Evolutionary conservation across 2,888 invertebrate species (phyloP), one percentile per base, ranked within the genome.

Genomic region (Helobdella robusta): DNA sequence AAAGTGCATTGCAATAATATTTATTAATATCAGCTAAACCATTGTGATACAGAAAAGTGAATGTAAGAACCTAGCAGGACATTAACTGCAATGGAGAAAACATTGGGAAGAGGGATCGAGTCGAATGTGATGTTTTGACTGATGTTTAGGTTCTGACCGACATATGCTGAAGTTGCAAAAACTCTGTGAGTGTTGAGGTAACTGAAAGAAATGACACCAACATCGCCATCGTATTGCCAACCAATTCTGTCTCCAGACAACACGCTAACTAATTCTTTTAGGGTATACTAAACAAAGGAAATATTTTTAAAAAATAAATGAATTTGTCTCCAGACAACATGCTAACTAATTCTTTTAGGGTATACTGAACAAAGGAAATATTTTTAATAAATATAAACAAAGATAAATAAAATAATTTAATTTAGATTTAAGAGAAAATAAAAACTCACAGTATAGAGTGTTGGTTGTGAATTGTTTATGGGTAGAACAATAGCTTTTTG

Each of bases 121-220:
- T 64, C 58, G 20, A 67, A 69, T 4, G 56, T 46, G 48, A 63
- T 46, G 6, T 34, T 63, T 20, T 60, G 11, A 25, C 67, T 66
- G 20, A 66, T 35, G 11, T 36, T 46, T 4, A 67, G 66, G 46
- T 48, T 25, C 30, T 28, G 20, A 20, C 20, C 30, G 18, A 18
- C 34, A 15, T 65, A 50, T 2, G 65, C 46, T 5, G 32, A 32
- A n/a, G 59, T 48, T 30, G 64, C 64, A 52, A 59, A 68, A 15
- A 67, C 68, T 36, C 59, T 58, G 65, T 70, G 68, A 5, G 32
- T 58, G 25, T 54, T 50, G 11, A 65, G 28, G 46, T 69, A 69
- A n/a, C 60, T 44, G 58, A 69, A 70, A 20, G 68, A 66, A 46
- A 70, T 68, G 2, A 66, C 44, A 40, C 68, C 68, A 2, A 59